Conservation (phyloP, 2,113 vertebrate species). For the Ophthalmolycus amberensis region DNA sequence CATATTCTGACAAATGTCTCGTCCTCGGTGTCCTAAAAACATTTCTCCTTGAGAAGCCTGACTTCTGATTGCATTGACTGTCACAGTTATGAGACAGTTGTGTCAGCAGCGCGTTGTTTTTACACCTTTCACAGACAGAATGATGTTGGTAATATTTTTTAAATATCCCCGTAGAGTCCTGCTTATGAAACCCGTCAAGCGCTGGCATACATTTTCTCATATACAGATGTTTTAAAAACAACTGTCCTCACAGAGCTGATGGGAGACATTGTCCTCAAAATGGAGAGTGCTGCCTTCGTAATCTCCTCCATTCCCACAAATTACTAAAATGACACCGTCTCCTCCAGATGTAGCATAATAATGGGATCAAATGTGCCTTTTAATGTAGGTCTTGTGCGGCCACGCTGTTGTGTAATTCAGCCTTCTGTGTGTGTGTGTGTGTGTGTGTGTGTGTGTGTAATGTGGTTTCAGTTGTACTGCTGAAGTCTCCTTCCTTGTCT, state of each 20-base stretch:
- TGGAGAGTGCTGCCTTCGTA: background rate
- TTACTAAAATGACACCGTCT: slow-evolving; percentile 13
- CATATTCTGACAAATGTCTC: background rate
- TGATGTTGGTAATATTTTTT: background rate
- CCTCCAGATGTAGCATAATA: slow-evolving; percentile 44
- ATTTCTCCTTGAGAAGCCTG: background rate
- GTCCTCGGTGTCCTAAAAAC: background rate
- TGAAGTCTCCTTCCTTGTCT: slow-evolving; percentile 4
- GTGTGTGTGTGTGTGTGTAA: background rate
- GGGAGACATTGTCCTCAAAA: background rate
- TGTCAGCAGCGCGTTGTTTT: background rate
- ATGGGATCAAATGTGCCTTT: slow-evolving; percentile 20
- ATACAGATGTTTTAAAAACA: background rate
- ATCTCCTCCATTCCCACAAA: slow-evolving; percentile 33
- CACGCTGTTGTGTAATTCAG: slow-evolving; percentile 3
- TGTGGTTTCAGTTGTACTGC: slow-evolving; percentile 17
- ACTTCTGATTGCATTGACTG: background rate
- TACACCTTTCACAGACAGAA: background rate
- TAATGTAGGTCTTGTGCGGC: slow-evolving; percentile 2
- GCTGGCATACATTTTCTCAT: background rate
- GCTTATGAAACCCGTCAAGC: background rate
- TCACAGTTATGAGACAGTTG: background rate
- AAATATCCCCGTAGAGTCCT: background rate
- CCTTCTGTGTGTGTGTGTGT: too few species aligned
- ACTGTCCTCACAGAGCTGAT: background rate